Conservation (phyloP, 2,888 invertebrate genomes). For the Crioceris asparagi region DNA sequence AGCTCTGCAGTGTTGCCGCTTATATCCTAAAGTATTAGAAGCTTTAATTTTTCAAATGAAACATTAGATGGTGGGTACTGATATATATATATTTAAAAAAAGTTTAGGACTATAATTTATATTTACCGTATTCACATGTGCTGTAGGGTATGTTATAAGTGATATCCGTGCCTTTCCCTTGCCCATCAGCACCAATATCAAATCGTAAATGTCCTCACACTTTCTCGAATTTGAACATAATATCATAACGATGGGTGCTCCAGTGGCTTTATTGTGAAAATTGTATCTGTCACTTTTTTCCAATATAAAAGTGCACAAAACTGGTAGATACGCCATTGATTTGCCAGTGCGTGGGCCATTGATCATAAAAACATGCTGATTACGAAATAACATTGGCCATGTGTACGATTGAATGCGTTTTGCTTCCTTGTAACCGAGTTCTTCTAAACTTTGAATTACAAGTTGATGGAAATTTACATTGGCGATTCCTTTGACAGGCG, state of each 20-base stretch:
- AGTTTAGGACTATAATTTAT: conserved; percentile 17
- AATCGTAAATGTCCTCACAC: conserved; percentile 40
- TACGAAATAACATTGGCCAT: conserved; percentile 59
- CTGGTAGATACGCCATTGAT: conserved; percentile 59
- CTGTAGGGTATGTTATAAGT: conserved; percentile 38
- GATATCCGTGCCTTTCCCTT: conserved; percentile 34
- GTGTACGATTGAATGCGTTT: conserved; percentile 54
- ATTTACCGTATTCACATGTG: conserved; percentile 27
- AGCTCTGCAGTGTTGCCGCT: too few species aligned
- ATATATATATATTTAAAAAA: background rate
- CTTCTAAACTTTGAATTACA: conserved; percentile 22
- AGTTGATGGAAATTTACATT: conserved; percentile 24
- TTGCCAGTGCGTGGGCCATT: conserved; percentile 52
- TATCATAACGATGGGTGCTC: conserved; percentile 54
- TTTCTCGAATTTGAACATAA: conserved; percentile 52
- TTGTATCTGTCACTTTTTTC: conserved; percentile 39
- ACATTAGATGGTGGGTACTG: too few species aligned
- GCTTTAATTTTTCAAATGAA: too few species aligned
- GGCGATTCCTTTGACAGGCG: conserved; percentile 19
- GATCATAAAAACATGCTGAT: conserved; percentile 54
- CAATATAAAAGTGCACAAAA: conserved; percentile 50
- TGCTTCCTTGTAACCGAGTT: conserved; percentile 27
- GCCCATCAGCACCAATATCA: conserved; percentile 38
- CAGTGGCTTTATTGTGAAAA: conserved; percentile 29
- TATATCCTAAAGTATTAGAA: too few species aligned